A percentile compares a stretch with the other conserved stretches of the same genome.
phyloP scores from a whole-genome alignment of 1,140 invertebrate species.

The Trichoplusia ni region DNA sequence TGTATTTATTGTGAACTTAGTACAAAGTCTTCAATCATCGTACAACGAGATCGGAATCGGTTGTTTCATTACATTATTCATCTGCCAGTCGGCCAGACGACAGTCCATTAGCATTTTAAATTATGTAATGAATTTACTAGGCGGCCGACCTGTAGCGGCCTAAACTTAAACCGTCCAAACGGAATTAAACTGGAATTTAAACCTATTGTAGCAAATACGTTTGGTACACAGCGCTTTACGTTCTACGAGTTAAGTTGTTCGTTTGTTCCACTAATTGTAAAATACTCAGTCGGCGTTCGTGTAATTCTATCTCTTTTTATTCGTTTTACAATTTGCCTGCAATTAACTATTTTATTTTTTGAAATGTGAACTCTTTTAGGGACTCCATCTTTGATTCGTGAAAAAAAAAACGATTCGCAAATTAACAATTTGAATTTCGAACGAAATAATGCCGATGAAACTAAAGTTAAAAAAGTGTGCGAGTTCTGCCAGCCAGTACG shows the following conservation, averaged over 20 bases:
- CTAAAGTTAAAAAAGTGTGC: conserved; percentile 14
- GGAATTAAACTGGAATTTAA: neutral
- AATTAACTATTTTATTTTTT: no score
- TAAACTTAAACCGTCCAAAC: conserved; percentile 19
- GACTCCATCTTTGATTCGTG: no score
- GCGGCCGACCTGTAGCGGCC: conserved; percentile 28
- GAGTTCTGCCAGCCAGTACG: no score
- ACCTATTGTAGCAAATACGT: neutral
- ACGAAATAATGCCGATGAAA: no score
- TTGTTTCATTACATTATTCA: conserved; percentile 64
- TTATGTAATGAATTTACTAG: conserved; percentile 68
- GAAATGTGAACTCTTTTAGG: no score
- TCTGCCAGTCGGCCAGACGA: conserved; percentile 52
- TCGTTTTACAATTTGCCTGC: no score
- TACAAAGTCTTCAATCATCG: conserved; percentile 41
- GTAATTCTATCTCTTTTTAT: no score
- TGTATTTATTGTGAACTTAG: conserved; percentile 20
- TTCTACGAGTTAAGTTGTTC: no score
- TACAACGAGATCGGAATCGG: conserved; percentile 50
- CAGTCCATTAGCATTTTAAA: conserved; percentile 69
- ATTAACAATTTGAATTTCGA: no score
- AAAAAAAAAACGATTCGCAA: no score
- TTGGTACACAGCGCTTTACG: neutral
- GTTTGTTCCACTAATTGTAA: no score
- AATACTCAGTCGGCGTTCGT: no score